Base-by-base conservation (phyloP, 2,888 invertebrate genomes). In the Orthosia gothica region DNA sequence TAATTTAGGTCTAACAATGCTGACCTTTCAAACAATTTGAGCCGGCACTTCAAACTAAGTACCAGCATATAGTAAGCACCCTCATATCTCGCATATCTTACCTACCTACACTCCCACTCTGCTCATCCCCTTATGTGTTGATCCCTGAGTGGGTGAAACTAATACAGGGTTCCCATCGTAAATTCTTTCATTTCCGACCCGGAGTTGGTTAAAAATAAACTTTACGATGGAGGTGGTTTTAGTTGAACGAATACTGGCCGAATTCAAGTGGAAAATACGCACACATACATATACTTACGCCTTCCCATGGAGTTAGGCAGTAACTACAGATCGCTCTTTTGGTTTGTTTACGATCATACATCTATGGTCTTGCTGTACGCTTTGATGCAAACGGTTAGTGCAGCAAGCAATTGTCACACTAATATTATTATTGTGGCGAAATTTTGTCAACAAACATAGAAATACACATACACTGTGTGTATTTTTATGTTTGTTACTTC, bases 91-190 rank as follows among this genome's bases (percentile, higher is more conserved):
- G 45, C 59, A 65, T 65, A 58, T 76, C 50, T 62, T 32, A 52
- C 3, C 1, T 13, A 18, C 40, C 20, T 45, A 3, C 54, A 23
- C 32, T 23, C 59, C 55, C 12, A 54, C 70, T 23, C 47, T 15
- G 26, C 47, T 12, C 49, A 59, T 59, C 49, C 58, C n/a, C 47
- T 57, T 18, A 57, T 47, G 55, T 55, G 63, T 55, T 52, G 32
- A 55, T 45, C 62, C 61, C 45, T 40, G 63, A 55, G 77, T 76
- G 69, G 59, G 23, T 20, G 26, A 59, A 59, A 63, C 40, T 62
- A 77, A 69, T 70, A 61, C 61, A 82, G 57, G 71, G 49, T 62
- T 66, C 23, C 18, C 47, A 49, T 66, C 52, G 63, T 76, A 82
- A 70, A 66, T 78, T 66, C 62, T 66, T 62, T 65, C 23, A 66